These are phyloP conservation scores for Cryptophagus acutangulus DNA, from an alignment of 2,888 invertebrate species.

Conservation along the genomic window DNA sequence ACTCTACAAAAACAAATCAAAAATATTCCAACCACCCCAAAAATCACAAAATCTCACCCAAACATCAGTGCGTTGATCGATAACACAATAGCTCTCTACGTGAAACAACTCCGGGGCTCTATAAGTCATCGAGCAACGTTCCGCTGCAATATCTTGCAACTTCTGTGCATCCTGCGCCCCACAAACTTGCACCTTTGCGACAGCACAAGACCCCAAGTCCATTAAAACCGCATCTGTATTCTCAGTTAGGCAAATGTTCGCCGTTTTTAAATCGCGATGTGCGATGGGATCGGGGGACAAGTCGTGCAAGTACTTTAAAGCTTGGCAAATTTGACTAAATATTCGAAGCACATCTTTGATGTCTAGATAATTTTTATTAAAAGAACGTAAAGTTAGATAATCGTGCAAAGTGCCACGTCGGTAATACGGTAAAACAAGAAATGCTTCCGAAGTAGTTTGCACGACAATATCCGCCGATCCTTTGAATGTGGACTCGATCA, in stretches of 20 bases:
- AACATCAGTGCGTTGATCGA: constrained; percentile 81
- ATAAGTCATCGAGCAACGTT: constrained; percentile 83
- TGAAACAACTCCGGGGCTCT: constrained; percentile 83
- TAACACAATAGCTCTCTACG: constrained; percentile 72
- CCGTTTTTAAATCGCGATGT: constrained; percentile 82
- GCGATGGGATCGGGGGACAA: constrained; percentile 68
- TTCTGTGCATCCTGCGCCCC: constrained; percentile 65
- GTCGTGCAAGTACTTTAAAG: constrained; percentile 68
- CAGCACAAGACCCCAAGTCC: constrained; percentile 73
- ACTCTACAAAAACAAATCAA: constrained; percentile 54
- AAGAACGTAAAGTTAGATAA: constrained; percentile 58
- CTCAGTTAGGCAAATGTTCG: constrained; percentile 73
- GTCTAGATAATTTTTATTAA: constrained; percentile 57
- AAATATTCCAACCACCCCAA: background rate
- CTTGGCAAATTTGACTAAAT: constrained; percentile 70
- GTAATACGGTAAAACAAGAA: constrained; percentile 71
- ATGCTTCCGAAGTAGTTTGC: constrained; percentile 65
- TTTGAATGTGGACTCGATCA: constrained; percentile 63
- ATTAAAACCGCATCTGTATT: constrained; percentile 70
- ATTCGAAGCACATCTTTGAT: constrained; percentile 63
- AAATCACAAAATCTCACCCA: constrained; percentile 57
- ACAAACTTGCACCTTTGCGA: constrained; percentile 60
- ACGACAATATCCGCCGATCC: constrained; percentile 62
- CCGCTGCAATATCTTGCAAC: constrained; percentile 74
- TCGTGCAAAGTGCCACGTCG: constrained; percentile 71